Percentiles rank a stretch among this genome's conserved stretches.
These are phyloP conservation scores for Catalaphyllia jardinei DNA, from an alignment of 64 coral and sea anemone genomes.

Conservation along the genomic window DNA sequence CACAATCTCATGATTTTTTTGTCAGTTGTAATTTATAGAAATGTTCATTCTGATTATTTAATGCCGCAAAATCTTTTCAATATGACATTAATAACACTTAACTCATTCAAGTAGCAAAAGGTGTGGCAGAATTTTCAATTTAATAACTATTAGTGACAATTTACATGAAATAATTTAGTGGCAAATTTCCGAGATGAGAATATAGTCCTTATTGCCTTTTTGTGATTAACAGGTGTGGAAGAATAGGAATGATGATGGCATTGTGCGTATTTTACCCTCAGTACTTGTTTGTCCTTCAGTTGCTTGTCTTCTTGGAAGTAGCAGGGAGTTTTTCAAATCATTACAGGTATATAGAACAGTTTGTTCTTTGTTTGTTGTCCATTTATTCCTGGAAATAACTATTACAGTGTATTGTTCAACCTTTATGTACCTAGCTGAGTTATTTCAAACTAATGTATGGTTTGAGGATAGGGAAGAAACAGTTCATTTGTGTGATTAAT, in stretches of 20 bases:
- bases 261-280: slow-evolving; percentile 28
- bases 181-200: not conserved
- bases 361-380: not conserved
- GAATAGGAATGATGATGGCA: slow-evolving; percentile 10
- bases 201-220: not conserved
- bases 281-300: slow-evolving; percentile 20
- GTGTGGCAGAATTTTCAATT: too few relatives aligned
- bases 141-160: too few relatives aligned
- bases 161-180: too few relatives aligned
- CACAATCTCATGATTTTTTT: too few relatives aligned
- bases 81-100: too few relatives aligned
- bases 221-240: not conserved
- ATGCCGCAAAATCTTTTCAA: too few relatives aligned
- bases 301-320: slow-evolving; percentile 26
- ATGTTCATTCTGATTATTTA: too few relatives aligned
- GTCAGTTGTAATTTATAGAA: too few relatives aligned
- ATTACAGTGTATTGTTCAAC: too few relatives aligned
- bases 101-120: too few relatives aligned
- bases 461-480: too few relatives aligned
- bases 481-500: not conserved
- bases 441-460: not conserved
- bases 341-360: slow-evolving; percentile 9
- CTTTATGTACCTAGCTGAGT: too few relatives aligned
- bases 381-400: not conserved
- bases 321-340: slow-evolving; percentile 16